Percentiles rank a stretch among this genome's conserved stretches.
These are phyloP conservation scores for Deroplatys truncata DNA, from an alignment of 2,888 invertebrate genomes.

Conservation along the genomic window DNA sequence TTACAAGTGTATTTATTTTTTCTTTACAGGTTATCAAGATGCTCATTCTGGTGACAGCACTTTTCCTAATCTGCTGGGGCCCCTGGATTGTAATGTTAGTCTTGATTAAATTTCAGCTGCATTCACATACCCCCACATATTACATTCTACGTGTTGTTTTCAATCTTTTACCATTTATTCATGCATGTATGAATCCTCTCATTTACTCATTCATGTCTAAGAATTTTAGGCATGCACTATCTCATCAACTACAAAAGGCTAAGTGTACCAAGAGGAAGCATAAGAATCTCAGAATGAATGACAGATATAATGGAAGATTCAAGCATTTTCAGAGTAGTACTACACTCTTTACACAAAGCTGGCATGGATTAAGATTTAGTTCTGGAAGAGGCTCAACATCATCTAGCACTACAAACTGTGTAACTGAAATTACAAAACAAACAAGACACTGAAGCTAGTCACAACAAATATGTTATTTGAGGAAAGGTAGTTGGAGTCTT, in stretches of 20 bases:
- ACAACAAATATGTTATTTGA: neutral
- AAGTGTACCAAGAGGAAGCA: constrained; percentile 1
- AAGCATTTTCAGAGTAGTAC: neutral
- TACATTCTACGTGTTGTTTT: constrained; percentile 40
- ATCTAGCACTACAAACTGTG: constrained; percentile 6
- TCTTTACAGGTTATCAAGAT: constrained; percentile 49
- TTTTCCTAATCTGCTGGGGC: constrained; percentile 51
- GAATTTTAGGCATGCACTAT: constrained; percentile 25
- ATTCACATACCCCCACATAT: constrained; percentile 37
- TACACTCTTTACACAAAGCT: neutral
- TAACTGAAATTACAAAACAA: neutral
- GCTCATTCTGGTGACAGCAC: constrained; percentile 47
- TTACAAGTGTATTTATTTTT: neutral
- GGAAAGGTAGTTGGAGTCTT: neutral
- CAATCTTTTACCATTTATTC: constrained; percentile 42
- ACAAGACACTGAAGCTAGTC: neutral
- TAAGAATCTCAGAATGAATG: neutral
- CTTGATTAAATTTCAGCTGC: constrained; percentile 40
- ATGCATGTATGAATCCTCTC: constrained; percentile 43
- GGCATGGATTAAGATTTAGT: neutral
- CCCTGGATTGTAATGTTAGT: constrained; percentile 46
- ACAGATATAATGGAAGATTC: neutral
- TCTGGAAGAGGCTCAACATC: neutral
- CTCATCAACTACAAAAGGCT: constrained; percentile 5
- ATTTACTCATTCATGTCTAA: constrained; percentile 38